These are phyloP conservation scores for Brachionichthys hirsutus DNA, from an alignment of 2,113 vertebrate species.

Conservation along the genomic window DNA sequence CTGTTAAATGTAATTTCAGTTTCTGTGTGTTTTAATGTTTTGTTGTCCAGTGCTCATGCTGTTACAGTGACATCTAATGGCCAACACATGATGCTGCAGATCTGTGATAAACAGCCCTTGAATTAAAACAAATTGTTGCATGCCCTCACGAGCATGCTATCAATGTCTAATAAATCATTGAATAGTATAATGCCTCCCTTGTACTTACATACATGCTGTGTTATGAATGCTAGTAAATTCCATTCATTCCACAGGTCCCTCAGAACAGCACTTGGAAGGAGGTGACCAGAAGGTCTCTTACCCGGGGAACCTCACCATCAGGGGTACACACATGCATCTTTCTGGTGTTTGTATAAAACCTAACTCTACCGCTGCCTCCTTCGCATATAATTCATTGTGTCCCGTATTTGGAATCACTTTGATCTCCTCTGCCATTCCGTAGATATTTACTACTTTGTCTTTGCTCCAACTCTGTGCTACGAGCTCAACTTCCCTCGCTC, in stretches of 20 bases:
- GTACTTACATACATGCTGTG: too few relatives aligned
- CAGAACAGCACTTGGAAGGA: constrained; percentile 52
- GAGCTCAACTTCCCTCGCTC: constrained; percentile 92
- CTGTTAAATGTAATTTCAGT: neutral
- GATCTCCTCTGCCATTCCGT: constrained; percentile 17
- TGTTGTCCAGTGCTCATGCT: constrained; percentile 2
- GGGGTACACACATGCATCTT: constrained; percentile 66
- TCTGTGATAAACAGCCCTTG: neutral
- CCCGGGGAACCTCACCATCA: constrained; percentile 85
- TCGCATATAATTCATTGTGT: neutral
- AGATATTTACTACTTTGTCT: constrained; percentile 89
- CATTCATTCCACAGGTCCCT: constrained; percentile 62
- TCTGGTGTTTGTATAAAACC: neutral
- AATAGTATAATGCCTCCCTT: neutral
- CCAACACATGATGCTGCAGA: constrained; percentile 11
- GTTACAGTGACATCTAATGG: constrained; percentile 63
- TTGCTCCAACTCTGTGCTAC: constrained; percentile 90
- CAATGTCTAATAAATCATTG: too few relatives aligned
- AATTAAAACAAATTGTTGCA: neutral
- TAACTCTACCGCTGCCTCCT: neutral
- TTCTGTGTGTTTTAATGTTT: neutral
- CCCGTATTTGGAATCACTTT: neutral
- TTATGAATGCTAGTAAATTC: neutral
- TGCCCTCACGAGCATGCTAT: too few relatives aligned
- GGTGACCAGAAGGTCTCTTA: constrained; percentile 74